Base-by-base conservation (phyloP, 2,113 vertebrate species). In the Synchiropus splendidus region DNA sequence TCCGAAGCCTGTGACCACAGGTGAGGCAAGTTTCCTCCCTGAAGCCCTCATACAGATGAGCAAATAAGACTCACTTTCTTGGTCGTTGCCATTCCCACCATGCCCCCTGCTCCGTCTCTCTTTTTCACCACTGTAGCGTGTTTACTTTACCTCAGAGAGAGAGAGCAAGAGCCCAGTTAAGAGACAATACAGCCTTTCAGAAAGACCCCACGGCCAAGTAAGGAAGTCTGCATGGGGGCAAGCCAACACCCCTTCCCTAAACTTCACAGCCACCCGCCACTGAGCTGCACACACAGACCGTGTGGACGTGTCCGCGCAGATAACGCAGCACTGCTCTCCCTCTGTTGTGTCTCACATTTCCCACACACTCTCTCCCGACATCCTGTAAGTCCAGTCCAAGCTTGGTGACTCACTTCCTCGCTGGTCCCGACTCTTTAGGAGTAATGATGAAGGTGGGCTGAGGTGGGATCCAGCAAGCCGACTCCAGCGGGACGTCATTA, bases 101-200 rank as follows among this genome's bases (percentile, higher is more conserved):
- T 49, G 72, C 61, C 61, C 74, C 46, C 48, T 6, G 12, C 30
- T 51, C 56, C 8, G 12, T 21, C 59, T 50, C 47, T 53, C 55
- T 42, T 50, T 49, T 64, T 43, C 69, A 64, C 72, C 59, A 70
- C 70, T 69, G 54, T 47, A 51, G 66, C 61, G 63, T 83, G 75
- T 85, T 83, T 82, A 80, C 80, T 79, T 69, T 78, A 72, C 51
- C 50, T 44, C 64, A 44, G 54, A 62, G 55, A 52, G 63, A 54
- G 31, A 10, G 55, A 35, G 57, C 48, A 64, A 74, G 64, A 62
- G 64, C 59, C 69, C 35, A 52, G 42, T 51, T 36, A 37, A 38
- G 62, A 64, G 71, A 85, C 77, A 80, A 82, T 79, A 77, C 56
- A 17, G 72, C 68, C 83, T 83, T 85, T 83, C 73, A 84, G 72